Conservation (phyloP, 2,797 vertebrate genomes). For the Bufotes viridis region DNA sequence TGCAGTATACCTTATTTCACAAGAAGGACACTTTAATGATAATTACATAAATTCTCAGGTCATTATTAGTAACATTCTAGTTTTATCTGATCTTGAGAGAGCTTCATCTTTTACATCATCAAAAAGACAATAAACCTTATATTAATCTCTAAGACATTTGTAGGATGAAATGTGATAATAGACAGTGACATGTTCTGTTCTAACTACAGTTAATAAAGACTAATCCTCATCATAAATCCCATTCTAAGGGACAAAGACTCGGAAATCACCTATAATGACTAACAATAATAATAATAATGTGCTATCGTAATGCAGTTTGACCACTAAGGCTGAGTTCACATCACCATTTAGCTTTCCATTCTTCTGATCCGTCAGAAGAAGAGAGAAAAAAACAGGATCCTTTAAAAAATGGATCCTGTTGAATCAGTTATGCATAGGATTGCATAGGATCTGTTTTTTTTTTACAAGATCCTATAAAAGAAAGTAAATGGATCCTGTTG, state of each 20-base stretch:
- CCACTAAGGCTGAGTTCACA: not conserved
- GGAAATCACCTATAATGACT: not conserved
- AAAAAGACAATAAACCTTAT: slow-evolving; percentile 34
- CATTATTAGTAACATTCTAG: slow-evolving; percentile 43
- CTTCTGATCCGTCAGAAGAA: no score
- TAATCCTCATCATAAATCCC: slow-evolving; percentile 20
- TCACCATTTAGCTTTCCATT: no score
- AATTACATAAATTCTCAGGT: slow-evolving; percentile 53
- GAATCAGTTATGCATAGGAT: no score
- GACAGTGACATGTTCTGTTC: not conserved
- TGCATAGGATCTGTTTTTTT: no score
- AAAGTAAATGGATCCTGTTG: no score
- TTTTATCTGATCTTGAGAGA: slow-evolving; percentile 42
- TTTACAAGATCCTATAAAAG: no score
- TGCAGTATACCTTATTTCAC: slow-evolving; percentile 42
- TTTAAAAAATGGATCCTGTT: no score
- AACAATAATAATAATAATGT: not conserved
- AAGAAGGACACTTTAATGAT: slow-evolving; percentile 40
- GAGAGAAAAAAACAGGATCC: no score
- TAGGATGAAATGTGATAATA: slow-evolving; percentile 11
- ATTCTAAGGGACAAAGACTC: not conserved
- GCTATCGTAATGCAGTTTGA: not conserved
- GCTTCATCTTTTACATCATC: slow-evolving; percentile 38
- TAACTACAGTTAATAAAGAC: slow-evolving; percentile 33
- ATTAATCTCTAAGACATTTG: slow-evolving; percentile 27